Base-by-base conservation (phyloP, 2,113 vertebrate species). In the Scalopus aquaticus region DNA sequence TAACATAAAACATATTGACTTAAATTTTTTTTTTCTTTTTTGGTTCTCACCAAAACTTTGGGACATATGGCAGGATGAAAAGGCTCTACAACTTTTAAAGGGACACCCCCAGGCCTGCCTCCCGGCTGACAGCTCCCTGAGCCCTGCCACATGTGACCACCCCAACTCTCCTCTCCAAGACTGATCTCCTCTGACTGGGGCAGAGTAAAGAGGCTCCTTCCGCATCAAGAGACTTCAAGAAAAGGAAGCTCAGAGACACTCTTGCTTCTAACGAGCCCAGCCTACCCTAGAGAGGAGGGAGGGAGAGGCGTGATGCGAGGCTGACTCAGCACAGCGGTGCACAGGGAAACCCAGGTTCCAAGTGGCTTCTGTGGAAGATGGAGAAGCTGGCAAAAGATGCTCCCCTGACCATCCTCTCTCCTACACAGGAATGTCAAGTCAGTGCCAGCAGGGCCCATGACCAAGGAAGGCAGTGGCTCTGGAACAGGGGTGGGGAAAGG, bases 1-100 rank as follows among this genome's bases (percentile, higher is more conserved):
- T 62, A 51, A 44, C 10, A 22, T n/a, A 12, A 83, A 62, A 30
- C 54, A 74, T 4, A 39, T 5, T 54, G 28, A 46, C 46, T 81
- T 58, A 62, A 32, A 76, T n/a, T 3, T n/a, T 24, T 54, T 0
- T 11, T 49, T 77, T 54, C 51, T 39, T 32, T 64, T n/a, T n/a
- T 76, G 4, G 19, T 49, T 86, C 44, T 83, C 42, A 84, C 39
- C 76, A 88, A 80, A 69, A 85, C 37, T 82, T 32, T 60, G 39
- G 78, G 30, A 46, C 19, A 64, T 78, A 74, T 7, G 12, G 72
- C 56, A 79, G 51, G 10, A 49, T 35, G 60, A 72, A 58, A 88
- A 77, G 17, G 5, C 46, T 72, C 78, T 58, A 51, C 5, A 54
- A 74, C 12, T 44, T 46, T 73, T 62, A 46, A 37, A 74, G 85